Percentiles rank a stretch among this genome's conserved stretches.
Conservation (phyloP, 1,140 invertebrate species). For the Lepidotrigona ventralis region DNA sequence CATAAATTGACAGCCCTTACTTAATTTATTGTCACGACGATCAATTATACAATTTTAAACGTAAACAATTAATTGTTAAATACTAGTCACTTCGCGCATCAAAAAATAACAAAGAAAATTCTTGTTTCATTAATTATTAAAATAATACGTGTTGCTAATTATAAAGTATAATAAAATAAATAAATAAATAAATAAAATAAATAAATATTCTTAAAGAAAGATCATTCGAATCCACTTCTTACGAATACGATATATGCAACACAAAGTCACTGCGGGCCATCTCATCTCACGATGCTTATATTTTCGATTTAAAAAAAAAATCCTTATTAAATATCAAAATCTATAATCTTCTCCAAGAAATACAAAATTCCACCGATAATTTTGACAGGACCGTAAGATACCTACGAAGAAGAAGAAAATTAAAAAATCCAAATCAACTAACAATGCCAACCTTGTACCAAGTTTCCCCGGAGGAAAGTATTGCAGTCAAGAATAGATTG, state of each 20-base stretch:
- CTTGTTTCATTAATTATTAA: no score
- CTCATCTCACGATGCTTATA: neutral
- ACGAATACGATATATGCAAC: no score
- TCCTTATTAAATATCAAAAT: neutral
- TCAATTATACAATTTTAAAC: neutral
- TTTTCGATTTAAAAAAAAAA: neutral
- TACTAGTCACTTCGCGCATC: no score
- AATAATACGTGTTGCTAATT: no score
- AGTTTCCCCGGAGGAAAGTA: neutral
- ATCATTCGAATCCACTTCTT: no score
- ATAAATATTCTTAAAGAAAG: no score
- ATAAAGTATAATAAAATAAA: no score
- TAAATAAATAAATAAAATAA: no score
- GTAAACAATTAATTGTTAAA: neutral
- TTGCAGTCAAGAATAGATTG: neutral
- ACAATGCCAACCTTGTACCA: neutral
- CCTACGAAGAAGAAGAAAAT: neutral
- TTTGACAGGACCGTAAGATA: neutral
- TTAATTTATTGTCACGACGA: neutral
- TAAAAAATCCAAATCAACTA: neutral
- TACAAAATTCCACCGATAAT: neutral
- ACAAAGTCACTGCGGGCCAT: neutral
- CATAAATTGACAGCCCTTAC: neutral
- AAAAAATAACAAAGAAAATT: neutral
- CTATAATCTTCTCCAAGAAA: neutral